Evolutionary conservation across 2,888 invertebrate genomes (phyloP), one percentile per base, ranked within the genome.

Genomic region (Dolomedes plantarius): DNA sequence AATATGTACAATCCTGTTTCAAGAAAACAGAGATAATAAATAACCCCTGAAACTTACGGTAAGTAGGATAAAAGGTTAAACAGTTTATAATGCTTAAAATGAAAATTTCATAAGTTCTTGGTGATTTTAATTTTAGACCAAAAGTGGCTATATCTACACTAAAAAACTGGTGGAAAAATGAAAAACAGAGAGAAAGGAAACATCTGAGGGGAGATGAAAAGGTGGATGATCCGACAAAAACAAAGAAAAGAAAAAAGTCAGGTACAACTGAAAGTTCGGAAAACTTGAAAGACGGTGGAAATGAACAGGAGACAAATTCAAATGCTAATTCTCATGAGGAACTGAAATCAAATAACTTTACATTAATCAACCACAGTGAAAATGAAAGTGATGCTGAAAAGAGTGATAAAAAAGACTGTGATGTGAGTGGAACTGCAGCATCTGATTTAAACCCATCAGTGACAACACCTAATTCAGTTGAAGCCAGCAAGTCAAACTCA

Each of bases 91-190:
- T n/a, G n/a, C n/a, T n/a, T n/a, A n/a, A n/a, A n/a, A n/a, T n/a
- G n/a, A n/a, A n/a, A n/a, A n/a, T n/a, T n/a, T n/a, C n/a, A n/a
- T n/a, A n/a, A n/a, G n/a, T n/a, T n/a, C n/a, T n/a, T n/a, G n/a
- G n/a, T n/a, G n/a, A n/a, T 7, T 36, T 36, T 36, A 6, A 16
- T 80, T 77, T 89, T 83, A 88, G 91, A 76, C 90, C 90, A 1
- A 90, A 90, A 88, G 90, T 91, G 23, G 90, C 90, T 0, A 77
- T 90, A 0, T 88, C 81, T 6, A 90, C 90, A 79, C 80, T 91
- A 19, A 90, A 90, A 85, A 91, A 90, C 77, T 91, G 91, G 91
- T 91, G 91, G 91, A 91, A 91, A 88, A 91, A 91, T 88, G 91
- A 91, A 88, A 89, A 90, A 77, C 91, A 91, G 86, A 88, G 90